phyloP scores from a whole-genome alignment of 2,113 vertebrate genomes.

The Camarhynchus parvulus region DNA sequence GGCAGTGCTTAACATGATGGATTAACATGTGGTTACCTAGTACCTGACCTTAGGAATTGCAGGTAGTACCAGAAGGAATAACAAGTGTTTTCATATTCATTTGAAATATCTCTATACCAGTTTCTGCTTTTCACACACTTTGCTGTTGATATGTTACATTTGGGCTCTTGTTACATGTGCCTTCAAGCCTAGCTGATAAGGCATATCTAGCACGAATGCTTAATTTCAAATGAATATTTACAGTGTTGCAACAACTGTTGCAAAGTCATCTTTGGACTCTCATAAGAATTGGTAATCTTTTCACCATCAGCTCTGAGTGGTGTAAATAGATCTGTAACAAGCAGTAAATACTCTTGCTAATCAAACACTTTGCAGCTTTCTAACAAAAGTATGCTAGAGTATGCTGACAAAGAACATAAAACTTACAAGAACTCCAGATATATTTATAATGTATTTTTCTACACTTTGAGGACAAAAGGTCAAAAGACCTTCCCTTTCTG shows the following conservation, averaged over 20 bases:
- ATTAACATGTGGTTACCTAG: background rate
- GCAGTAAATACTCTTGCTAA: conserved; percentile 19
- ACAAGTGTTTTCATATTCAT: background rate
- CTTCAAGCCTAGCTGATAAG: background rate
- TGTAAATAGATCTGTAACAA: conserved; percentile 9
- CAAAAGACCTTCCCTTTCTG: background rate
- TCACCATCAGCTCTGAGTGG: background rate
- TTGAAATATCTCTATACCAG: background rate
- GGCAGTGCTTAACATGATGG: background rate
- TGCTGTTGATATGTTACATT: background rate
- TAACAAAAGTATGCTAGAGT: background rate
- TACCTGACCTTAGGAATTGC: background rate
- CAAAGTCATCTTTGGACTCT: conserved; percentile 10
- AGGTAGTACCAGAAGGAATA: background rate
- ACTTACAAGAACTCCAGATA: background rate
- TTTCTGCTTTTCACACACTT: background rate
- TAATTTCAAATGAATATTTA: background rate
- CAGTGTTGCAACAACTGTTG: background rate
- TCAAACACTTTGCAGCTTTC: background rate
- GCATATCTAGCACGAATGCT: background rate
- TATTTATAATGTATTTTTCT: background rate
- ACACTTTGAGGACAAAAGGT: background rate
- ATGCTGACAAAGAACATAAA: background rate
- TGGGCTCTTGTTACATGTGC: background rate
- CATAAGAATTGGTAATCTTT: conserved; percentile 6